phyloP scores from a whole-genome alignment of 2,113 vertebrate species.

The Nothobranchius furzeri region DNA sequence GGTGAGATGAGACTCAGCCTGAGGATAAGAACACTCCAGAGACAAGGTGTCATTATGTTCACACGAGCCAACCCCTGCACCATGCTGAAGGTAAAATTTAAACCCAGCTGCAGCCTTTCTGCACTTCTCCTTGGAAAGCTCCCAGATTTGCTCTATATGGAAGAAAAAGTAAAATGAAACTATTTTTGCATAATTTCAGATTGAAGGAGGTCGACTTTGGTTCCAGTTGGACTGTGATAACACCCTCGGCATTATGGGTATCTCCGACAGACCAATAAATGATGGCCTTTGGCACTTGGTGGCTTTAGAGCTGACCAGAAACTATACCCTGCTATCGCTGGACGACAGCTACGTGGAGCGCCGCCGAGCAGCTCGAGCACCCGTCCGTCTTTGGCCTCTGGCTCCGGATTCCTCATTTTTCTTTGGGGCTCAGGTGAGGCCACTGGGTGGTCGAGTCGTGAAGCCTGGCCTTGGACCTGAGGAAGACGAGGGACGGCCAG shows the following conservation, averaged over 20 bases:
- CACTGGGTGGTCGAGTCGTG: slow-evolving; percentile 66
- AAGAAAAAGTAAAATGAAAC: neutral
- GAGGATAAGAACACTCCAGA: slow-evolving; percentile 92
- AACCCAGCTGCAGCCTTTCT: neutral
- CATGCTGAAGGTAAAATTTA: slow-evolving; percentile 87
- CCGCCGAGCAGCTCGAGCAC: slow-evolving; percentile 80
- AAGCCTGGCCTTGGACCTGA: slow-evolving; percentile 77
- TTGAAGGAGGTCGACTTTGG: slow-evolving; percentile 91
- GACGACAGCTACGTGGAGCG: slow-evolving; percentile 96
- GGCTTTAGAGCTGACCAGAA: slow-evolving; percentile 91
- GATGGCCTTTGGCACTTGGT: slow-evolving; percentile 94
- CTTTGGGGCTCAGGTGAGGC: slow-evolving; percentile 92
- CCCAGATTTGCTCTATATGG: neutral
- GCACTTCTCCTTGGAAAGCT: neutral
- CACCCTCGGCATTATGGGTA: slow-evolving; percentile 90
- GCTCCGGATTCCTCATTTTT: slow-evolving; percentile 86
- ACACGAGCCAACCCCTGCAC: slow-evolving; percentile 92
- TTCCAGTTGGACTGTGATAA: slow-evolving; percentile 95
- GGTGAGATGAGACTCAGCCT: slow-evolving; percentile 90
- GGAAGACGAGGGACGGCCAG: slow-evolving; percentile 77
- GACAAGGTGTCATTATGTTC: slow-evolving; percentile 95
- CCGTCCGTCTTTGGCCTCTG: slow-evolving; percentile 88
- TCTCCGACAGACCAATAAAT: slow-evolving; percentile 89
- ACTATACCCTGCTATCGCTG: slow-evolving; percentile 90
- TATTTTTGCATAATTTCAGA: slow-evolving; percentile 71